These are phyloP conservation scores for Actias luna DNA, from an alignment of 2,888 invertebrate genomes.

Conservation along the genomic window DNA sequence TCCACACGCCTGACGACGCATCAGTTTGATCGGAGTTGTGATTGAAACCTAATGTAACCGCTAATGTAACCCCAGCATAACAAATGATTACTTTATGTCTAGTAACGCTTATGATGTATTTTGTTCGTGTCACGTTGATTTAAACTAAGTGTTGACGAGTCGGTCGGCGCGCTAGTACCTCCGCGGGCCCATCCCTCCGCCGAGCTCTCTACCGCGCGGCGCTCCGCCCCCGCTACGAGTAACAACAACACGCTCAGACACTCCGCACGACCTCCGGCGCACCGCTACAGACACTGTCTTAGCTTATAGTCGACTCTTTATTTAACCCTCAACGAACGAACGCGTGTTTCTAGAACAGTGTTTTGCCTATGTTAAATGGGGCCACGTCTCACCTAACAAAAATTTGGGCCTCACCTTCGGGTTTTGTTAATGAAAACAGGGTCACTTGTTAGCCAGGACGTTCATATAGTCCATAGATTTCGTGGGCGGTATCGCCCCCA, in stretches of 20 bases:
- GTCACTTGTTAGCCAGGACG: background rate
- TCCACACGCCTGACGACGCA: no score
- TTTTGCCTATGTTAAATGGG: no score
- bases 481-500: no score
- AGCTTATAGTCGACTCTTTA: constrained; percentile 39
- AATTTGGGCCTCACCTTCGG: no score
- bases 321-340: no score
- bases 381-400: no score
- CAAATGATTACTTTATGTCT: background rate
- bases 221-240: constrained; percentile 61
- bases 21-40: no score
- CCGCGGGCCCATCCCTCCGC: constrained; percentile 58
- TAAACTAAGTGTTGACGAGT: constrained; percentile 15
- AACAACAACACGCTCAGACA: constrained; percentile 33
- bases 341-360: no score
- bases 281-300: constrained; percentile 36
- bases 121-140: constrained; percentile 36
- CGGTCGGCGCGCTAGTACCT: constrained; percentile 21
- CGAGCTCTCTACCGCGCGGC: constrained; percentile 52
- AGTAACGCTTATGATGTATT: constrained; percentile 28
- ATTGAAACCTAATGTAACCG: no score
- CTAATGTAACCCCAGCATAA: no score
- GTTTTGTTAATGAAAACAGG: no score
- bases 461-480: no score
- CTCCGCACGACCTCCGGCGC: constrained; percentile 19